A percentile compares a stretch with the other conserved stretches of the same genome.
These are phyloP conservation scores for Lagria hirta DNA, from an alignment of 2,888 invertebrate species.

Conservation along the genomic window DNA sequence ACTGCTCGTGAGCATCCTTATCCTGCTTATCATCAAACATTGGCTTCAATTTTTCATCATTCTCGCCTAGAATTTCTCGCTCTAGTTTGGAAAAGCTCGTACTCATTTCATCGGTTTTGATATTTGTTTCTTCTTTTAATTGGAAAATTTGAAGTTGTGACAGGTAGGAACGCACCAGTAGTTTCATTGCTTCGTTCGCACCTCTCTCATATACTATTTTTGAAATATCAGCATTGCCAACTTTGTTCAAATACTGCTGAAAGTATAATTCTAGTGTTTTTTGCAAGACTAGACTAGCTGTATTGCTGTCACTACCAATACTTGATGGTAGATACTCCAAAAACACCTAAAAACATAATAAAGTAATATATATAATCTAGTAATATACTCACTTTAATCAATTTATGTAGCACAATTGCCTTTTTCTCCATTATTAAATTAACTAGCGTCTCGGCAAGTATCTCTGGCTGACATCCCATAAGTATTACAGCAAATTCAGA, in stretches of 20 bases:
- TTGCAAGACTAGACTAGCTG: slow-evolving; percentile 56
- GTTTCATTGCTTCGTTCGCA: slow-evolving; percentile 60
- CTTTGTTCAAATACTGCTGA: slow-evolving; percentile 45
- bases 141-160: slow-evolving; percentile 51
- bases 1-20: slow-evolving; percentile 43
- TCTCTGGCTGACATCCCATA: slow-evolving; percentile 55
- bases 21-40: slow-evolving; percentile 27
- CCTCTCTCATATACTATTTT: slow-evolving; percentile 54
- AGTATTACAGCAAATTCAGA: slow-evolving; percentile 59
- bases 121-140: slow-evolving; percentile 40
- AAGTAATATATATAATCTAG: slow-evolving; percentile 1
- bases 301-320: slow-evolving; percentile 59
- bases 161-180: slow-evolving; percentile 64
- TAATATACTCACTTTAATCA: slow-evolving; percentile 46
- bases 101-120: slow-evolving; percentile 19
- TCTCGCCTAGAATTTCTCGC: slow-evolving; percentile 40
- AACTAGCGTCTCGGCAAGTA: slow-evolving; percentile 56
- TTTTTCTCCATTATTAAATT: slow-evolving; percentile 53
- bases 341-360: slow-evolving; percentile 56
- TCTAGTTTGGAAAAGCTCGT: slow-evolving; percentile 26
- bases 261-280: slow-evolving; percentile 58
- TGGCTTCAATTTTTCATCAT: slow-evolving; percentile 34
- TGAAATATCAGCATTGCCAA: slow-evolving; percentile 44
- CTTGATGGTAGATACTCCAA: slow-evolving; percentile 68
- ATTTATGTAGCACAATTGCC: slow-evolving; percentile 53